Conservation (phyloP, 2,888 invertebrate genomes). For the Philopedon plagiatum region DNA sequence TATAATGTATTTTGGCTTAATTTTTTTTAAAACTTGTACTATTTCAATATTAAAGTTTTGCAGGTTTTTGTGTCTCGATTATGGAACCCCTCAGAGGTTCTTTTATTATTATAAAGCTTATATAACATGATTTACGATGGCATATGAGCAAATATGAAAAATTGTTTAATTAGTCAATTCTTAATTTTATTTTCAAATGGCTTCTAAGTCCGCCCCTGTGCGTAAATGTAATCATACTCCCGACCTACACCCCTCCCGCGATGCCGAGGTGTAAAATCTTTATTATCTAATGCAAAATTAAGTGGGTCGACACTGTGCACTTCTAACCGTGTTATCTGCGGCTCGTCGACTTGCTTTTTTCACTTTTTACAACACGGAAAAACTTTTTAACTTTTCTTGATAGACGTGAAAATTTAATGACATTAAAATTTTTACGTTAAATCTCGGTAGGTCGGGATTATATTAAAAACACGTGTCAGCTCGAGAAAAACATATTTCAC, state of each 20-base stretch:
- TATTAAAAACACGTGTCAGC: slow-evolving; percentile 7
- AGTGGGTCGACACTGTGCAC: slow-evolving; percentile 41
- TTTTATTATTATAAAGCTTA: too few relatives aligned
- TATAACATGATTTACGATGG: too few relatives aligned
- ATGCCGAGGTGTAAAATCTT: slow-evolving; percentile 45
- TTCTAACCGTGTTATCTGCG: slow-evolving; percentile 30
- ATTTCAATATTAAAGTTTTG: too few relatives aligned
- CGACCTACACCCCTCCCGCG: neutral
- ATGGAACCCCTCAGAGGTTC: neutral
- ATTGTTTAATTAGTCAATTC: too few relatives aligned
- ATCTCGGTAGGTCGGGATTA: slow-evolving; percentile 6
- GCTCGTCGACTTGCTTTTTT: slow-evolving; percentile 25
- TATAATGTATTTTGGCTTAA: too few relatives aligned
- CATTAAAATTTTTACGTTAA: slow-evolving; percentile 19
- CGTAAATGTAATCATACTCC: slow-evolving; percentile 13
- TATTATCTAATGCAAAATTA: slow-evolving; percentile 47
- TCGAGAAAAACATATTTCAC: neutral
- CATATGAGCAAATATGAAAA: too few relatives aligned
- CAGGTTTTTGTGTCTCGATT: too few relatives aligned
- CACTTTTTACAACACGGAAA: slow-evolving; percentile 30
- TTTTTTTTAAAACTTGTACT: too few relatives aligned
- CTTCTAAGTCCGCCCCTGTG: slow-evolving; percentile 1
- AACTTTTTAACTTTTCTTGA: slow-evolving; percentile 41
- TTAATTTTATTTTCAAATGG: too few relatives aligned
- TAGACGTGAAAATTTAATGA: slow-evolving; percentile 41